Evolutionary conservation across 2,888 invertebrate genomes (phyloP).

Genomic region (Drosophila kambysellisi): DNA sequence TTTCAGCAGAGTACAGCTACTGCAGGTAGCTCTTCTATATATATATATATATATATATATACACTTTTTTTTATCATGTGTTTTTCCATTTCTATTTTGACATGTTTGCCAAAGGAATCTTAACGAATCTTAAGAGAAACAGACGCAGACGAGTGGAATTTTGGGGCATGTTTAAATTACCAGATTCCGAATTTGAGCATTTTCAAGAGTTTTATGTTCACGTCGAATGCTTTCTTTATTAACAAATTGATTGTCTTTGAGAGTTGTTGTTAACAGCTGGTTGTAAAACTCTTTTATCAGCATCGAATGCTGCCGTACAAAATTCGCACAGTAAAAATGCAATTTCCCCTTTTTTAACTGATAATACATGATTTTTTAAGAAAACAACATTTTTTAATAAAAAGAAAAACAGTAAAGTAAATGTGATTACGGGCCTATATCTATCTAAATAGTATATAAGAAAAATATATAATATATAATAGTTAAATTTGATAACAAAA

Average conservation of each 20-base stretch:
- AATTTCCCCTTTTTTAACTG: neutral
- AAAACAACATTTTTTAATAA: neutral
- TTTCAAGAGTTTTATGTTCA: neutral
- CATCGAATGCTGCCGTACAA: too few species aligned
- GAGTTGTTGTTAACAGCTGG: neutral
- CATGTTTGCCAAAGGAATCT: neutral
- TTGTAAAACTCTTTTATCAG: neutral
- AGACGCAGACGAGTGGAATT: neutral
- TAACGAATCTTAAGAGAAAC: neutral
- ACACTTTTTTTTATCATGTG: neutral
- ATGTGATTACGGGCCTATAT: too few species aligned
- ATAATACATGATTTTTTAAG: too few species aligned
- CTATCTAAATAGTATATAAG: neutral
- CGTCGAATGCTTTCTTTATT: neutral
- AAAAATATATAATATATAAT: too few species aligned
- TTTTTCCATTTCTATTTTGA: conserved; percentile 7
- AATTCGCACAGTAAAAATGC: neutral
- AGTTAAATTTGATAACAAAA: neutral
- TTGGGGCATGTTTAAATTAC: neutral
- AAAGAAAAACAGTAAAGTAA: neutral
- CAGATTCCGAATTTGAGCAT: neutral
- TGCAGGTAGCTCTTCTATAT: neutral
- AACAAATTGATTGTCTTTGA: neutral
- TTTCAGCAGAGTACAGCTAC: neutral
- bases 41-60: neutral